These are phyloP conservation scores for Dyspetes luteomarginatus DNA, from an alignment of 2,888 invertebrate species.

Conservation along the genomic window DNA sequence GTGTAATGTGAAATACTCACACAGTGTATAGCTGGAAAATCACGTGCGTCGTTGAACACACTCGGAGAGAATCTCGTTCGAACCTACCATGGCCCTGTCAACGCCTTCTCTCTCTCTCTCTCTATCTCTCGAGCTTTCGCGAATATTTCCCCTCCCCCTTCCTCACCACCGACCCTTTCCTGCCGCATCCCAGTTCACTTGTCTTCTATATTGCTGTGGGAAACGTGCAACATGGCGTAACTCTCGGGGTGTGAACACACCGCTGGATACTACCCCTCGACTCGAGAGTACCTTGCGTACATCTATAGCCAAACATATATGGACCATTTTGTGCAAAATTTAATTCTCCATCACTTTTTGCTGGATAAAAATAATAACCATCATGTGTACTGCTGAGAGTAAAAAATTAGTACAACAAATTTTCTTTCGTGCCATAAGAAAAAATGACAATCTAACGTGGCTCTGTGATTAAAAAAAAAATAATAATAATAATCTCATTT, in stretches of 20 bases:
- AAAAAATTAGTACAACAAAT: no score
- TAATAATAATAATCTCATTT: no score
- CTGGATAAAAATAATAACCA: no score
- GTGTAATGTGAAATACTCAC: conserved; percentile 2
- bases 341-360: no score
- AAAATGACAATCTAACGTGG: no score
- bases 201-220: conserved; percentile 1
- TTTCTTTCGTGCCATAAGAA: no score
- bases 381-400: no score
- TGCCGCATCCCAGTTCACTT: not conserved
- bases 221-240: conserved; percentile 14
- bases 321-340: not conserved
- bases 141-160: not conserved
- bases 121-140: not conserved
- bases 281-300: conserved; percentile 1
- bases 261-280: conserved; percentile 18
- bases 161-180: not conserved
- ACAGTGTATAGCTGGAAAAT: conserved; percentile 4
- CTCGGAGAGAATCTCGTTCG: conserved; percentile 4
- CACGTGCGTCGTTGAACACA: conserved; percentile 13
- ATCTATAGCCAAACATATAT: not conserved
- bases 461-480: no score
- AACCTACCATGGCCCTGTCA: conserved; percentile 9
- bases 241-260: conserved; percentile 26
- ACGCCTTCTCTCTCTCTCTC: conserved; percentile 11